phyloP scores from a whole-genome alignment of 2,888 invertebrate genomes.

The Drosophila rubida region DNA sequence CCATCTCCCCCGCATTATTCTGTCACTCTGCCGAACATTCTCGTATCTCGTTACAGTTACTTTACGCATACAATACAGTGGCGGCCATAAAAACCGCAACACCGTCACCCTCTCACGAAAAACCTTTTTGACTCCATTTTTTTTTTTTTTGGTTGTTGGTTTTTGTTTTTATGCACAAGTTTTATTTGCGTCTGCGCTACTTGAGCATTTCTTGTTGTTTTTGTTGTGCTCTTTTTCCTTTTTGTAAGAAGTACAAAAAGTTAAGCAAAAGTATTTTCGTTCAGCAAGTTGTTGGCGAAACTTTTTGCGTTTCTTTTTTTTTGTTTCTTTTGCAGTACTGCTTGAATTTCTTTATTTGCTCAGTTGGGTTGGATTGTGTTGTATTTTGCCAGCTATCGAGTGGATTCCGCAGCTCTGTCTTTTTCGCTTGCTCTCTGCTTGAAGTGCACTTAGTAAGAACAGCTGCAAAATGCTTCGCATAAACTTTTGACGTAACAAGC shows the following conservation, averaged over 20 bases:
- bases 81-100: conserved; percentile 57
- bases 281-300: conserved; percentile 19
- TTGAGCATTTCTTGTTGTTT: conserved; percentile 4
- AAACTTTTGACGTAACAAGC: conserved; percentile 21
- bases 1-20: not conserved
- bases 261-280: conserved; percentile 57
- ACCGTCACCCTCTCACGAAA: conserved; percentile 9
- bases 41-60: conserved; percentile 67
- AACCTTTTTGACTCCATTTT: conserved; percentile 2
- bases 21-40: conserved; percentile 27
- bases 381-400: not conserved
- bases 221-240: not conserved
- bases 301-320: conserved; percentile 16
- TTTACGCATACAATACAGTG: conserved; percentile 68
- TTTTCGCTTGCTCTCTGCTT: not conserved
- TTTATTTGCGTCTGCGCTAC: conserved; percentile 22
- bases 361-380: not conserved
- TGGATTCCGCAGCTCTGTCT: not conserved
- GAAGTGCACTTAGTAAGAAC: conserved; percentile 12
- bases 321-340: conserved; percentile 1
- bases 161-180: conserved; percentile 15
- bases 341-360: conserved; percentile 1
- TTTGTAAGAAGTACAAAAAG: conserved; percentile 31
- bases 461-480: conserved; percentile 19
- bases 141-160: conserved; percentile 8